Evolutionary conservation across 2,797 vertebrate species (phyloP).

Genomic region (Podarcis lilfordi): DNA sequence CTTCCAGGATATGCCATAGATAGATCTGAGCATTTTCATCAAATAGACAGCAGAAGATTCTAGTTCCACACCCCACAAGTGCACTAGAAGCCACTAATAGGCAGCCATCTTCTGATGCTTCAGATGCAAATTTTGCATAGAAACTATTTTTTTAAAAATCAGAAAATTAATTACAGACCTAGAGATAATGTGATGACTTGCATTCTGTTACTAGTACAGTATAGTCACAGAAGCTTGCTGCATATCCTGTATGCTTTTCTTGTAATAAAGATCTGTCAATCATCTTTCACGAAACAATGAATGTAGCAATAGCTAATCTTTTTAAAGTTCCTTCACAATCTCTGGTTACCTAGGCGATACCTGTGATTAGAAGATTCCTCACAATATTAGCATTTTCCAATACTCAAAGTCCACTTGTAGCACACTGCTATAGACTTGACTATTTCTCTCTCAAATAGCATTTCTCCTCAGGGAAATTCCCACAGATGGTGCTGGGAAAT

Average conservation of each 20-base stretch:
- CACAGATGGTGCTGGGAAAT: not conserved
- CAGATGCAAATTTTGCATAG: not conserved
- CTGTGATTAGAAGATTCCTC: constrained; percentile 34
- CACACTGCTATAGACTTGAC: not conserved
- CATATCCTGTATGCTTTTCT: constrained; percentile 6
- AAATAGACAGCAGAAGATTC: not conserved
- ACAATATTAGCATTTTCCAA: constrained; percentile 25
- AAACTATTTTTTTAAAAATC: not conserved
- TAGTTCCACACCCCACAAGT: not conserved
- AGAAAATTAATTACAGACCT: constrained; percentile 5
- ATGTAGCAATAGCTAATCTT: not conserved
- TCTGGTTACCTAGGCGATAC: constrained; percentile 21
- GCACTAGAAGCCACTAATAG: not conserved
- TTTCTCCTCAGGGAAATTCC: constrained; percentile 12
- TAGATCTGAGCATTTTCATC: not conserved
- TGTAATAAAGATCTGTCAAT: constrained; percentile 31
- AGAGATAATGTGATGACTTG: not conserved
- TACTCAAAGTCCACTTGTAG: not conserved
- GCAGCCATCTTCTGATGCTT: not conserved
- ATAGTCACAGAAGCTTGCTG: not conserved
- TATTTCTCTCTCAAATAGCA: constrained; percentile 10
- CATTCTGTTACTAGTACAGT: not conserved
- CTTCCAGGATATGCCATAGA: not conserved
- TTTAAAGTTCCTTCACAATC: constrained; percentile 26
- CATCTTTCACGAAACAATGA: constrained; percentile 34